Conservation (phyloP, 37 sponge, comb jelly and placozoan genomes). For the Amphimedon queenslandica region DNA sequence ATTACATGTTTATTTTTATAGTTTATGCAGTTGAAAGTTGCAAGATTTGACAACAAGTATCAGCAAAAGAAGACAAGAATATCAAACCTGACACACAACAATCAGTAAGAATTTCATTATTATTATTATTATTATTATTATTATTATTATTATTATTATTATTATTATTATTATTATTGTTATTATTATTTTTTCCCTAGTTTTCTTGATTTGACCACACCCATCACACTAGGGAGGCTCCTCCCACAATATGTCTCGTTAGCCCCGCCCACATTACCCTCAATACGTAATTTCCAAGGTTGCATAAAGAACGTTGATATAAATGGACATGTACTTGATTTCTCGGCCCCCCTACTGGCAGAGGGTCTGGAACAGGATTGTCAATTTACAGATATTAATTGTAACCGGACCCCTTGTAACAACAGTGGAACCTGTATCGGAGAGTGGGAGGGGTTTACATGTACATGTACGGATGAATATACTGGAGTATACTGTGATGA, state of each 20-base stretch:
- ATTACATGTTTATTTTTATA: too few species aligned
- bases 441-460: slow-evolving; percentile 13
- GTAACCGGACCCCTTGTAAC: slow-evolving; percentile 35
- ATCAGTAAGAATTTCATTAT: too few species aligned
- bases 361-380: not conserved
- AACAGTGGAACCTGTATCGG: slow-evolving; percentile 64
- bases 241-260: slow-evolving; percentile 2
- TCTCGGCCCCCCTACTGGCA: slow-evolving; percentile 25
- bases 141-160: too few species aligned
- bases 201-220: slow-evolving; percentile 53
- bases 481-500: slow-evolving; percentile 47
- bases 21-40: too few species aligned
- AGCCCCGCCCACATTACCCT: not conserved
- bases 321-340: slow-evolving; percentile 40
- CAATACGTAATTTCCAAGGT: slow-evolving; percentile 9
- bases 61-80: too few species aligned
- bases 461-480: slow-evolving; percentile 27
- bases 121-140: too few species aligned
- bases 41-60: too few species aligned
- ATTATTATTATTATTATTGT: too few species aligned
- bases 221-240: slow-evolving; percentile 37
- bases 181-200: too few species aligned
- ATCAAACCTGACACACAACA: too few species aligned
- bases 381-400: slow-evolving; percentile 19
- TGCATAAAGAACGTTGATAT: slow-evolving; percentile 58